Evolutionary conservation across 92 coral and sea anemone species (phyloP).

Genomic region (Desmophyllum pertusum): DNA sequence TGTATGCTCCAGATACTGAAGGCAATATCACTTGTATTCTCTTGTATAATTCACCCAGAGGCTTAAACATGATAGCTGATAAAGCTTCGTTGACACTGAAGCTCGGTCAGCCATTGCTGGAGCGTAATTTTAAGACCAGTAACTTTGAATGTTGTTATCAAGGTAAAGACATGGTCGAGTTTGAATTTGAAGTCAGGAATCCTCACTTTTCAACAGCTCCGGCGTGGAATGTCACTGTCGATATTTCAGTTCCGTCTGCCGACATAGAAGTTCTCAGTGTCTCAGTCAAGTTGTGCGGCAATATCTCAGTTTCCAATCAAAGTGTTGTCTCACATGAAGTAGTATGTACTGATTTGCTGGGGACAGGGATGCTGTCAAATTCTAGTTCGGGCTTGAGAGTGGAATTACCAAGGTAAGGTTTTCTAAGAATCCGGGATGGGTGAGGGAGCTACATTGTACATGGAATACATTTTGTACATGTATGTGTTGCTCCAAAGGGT

Average conservation of each 20-base stretch:
- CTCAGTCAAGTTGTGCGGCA: constrained; percentile 50
- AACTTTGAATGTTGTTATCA: constrained; percentile 52
- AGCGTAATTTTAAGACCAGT: constrained; percentile 20
- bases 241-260: constrained; percentile 21
- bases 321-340: background rate
- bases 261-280: constrained; percentile 40
- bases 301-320: constrained; percentile 18
- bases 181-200: constrained; percentile 59
- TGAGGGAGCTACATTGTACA: no score
- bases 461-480: no score
- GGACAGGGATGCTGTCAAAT: constrained; percentile 16
- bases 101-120: constrained; percentile 81
- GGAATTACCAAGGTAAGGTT: constrained; percentile 21
- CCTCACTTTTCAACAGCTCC: constrained; percentile 69
- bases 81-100: constrained; percentile 38
- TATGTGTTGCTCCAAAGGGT: no score
- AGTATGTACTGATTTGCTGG: background rate
- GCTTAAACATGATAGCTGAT: constrained; percentile 41
- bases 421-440: no score
- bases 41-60: constrained; percentile 58
- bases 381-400: constrained; percentile 5
- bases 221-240: constrained; percentile 52
- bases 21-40: constrained; percentile 67
- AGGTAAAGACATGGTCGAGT: constrained; percentile 53
- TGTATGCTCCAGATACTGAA: constrained; percentile 51